Evolutionary conservation across 2,797 vertebrate genomes (phyloP), one percentile per base, ranked within the genome.

Genomic region (Sitta carolinensis): DNA sequence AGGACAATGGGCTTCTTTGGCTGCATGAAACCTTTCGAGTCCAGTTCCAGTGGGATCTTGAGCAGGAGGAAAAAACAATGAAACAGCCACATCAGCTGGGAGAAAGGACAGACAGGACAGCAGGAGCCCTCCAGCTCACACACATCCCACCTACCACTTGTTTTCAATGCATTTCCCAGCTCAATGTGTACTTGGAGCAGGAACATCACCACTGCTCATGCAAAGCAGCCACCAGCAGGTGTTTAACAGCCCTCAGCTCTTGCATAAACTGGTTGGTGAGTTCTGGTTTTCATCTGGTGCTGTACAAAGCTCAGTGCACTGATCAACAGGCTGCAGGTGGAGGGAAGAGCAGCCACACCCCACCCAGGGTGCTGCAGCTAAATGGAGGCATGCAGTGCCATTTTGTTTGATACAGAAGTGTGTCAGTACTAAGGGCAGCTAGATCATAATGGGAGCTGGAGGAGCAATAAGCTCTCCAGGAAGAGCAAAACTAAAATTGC

Each of bases 1-100:
- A 99, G 96, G 64, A 97, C 76, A 69, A 99, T 97, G 38, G 98
- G 98, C 66, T 97, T 42, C 96, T 98, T 98, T 3, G 98, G 97
- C 8, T 72, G 27, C 29, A 98, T 3, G 26, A 98, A 77, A 48
- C 84, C 95, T 32, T 61, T 66, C 0, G 42, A 16, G 43, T 95
- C 97, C 90, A 99, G 4, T 87, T 98, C 97, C 18, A 98, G 9
- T 1, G 98, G 98, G 69, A 98, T 89, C 98, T 98, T 76, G 45
- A 96, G 29, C 51, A 88, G 58, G 29, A 93, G 48, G 9, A 5
- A 86, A 74, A 57, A 77, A 55, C 36, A 52, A 16, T 1, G 18
- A 15, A 58, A 80, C 4, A 80, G 32, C 20, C 43, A 62, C 0
- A 0, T 76, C 75, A 93, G 40, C 12, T 17, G 23, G 45, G 61